Base-by-base conservation (phyloP, 35 echinoderm and acorn worm genomes). In the Eucidaris tribuloides region DNA sequence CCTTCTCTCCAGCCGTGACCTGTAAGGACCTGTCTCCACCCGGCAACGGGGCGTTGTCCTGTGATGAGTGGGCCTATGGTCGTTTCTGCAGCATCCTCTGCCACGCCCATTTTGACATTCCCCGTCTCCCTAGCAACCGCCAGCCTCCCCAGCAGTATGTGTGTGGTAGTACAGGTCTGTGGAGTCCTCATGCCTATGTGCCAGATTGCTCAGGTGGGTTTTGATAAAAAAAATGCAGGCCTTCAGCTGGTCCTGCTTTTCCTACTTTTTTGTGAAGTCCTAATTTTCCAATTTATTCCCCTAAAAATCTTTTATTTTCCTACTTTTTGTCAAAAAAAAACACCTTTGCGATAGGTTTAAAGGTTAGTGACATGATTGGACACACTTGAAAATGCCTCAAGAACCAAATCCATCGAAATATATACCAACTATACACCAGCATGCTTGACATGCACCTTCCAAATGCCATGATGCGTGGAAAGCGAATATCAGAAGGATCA, bases 181-280 rank as follows among this genome's bases (percentile, higher is more conserved):
- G 82, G 82, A 70, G 42, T 2, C 82, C 82, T 46, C 82, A 84
- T 34, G 62, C 39, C 62, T 44, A 35, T 33, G 82, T 84, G 20
- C 82, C 82, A n/a, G 82, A 84, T 46, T 84, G 82, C 24, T 71
- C 82, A 42, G 25, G 82, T 84, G 34, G 71, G 38, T 4, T n/a
- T n/a, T n/a, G n/a, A n/a, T n/a, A n/a, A 1, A 68, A 19, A 68
- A 18, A 28, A 78, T 25, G 46, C 28, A n/a, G 30, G 62, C n/a
- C n/a, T n/a, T n/a, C n/a, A n/a, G n/a, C n/a, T n/a, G n/a, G n/a
- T n/a, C n/a, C n/a, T n/a, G n/a, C n/a, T n/a, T n/a, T n/a, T n/a
- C n/a, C n/a, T 42, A 35, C 27, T 77, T 29, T 43, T 42, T 29
- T 11, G 13, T 29, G 2, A 15, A 66, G 25, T 1, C 0, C 15